Evolutionary conservation across 2,888 invertebrate species (phyloP), one percentile per base, ranked within the genome.

Genomic region (Meta bourneti): DNA sequence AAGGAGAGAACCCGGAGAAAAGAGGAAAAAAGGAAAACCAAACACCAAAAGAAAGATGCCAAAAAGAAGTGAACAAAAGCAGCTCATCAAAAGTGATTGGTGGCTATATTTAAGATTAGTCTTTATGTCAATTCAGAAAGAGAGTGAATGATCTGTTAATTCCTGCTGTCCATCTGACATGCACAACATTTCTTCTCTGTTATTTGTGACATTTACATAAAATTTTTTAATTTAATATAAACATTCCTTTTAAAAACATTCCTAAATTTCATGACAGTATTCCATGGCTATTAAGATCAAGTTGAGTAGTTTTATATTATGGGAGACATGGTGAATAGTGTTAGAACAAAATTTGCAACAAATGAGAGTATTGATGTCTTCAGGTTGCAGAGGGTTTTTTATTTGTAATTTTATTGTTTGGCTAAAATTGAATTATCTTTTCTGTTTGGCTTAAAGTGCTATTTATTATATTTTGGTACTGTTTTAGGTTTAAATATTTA

Each of bases 1-100:
- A 96, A 96, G 94, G 97, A 97, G 51, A 97, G 97, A 94, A 97
- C 98, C 94, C 95, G 95, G 92, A 97, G 96, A 94, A 96, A 96
- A 93, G 97, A 98, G 94, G 97, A 98, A 94, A 98, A 98, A 95
- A 97, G 96, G 94, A 97, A 97, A 94, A 95, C 96, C 91, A 98
- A 97, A 94, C 97, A 97, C 94, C 96, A 97, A 95, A 97, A 97
- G 94, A 98, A 97, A 96, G 97, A 97, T 93, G 95, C 94, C 92
- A 94, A 93, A 54, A 94, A 94, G 88, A 94, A 94, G 87, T 93
- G 91, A 92, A 81, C n/a, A n/a, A 20, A 34, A 34, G 4, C 34
- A 34, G 34, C 34, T 20, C 70, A 75, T 81, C 20, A 61, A 82
- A 20, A 69, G 61, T 61, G 11, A 11, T 61, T 61, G 61, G 61